These are phyloP conservation scores for Caenorhabditis parvicauda DNA, from an alignment of 2,888 invertebrate genomes.

Conservation along the genomic window DNA sequence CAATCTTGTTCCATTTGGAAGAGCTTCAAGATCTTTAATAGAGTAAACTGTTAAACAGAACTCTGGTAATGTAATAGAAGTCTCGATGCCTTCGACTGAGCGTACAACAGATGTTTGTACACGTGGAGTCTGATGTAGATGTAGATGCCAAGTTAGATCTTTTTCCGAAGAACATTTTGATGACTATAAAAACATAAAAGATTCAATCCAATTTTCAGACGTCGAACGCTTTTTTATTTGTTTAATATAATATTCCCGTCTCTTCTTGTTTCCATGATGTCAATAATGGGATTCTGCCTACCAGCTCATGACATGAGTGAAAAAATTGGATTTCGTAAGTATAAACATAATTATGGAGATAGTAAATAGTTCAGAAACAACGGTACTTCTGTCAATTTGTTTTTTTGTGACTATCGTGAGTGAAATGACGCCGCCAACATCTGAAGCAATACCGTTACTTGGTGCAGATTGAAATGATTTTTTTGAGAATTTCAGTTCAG, in stretches of 20 bases:
- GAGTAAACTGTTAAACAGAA: too few relatives aligned
- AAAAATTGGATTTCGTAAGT: slow-evolving; percentile 53
- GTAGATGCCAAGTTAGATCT: too few relatives aligned
- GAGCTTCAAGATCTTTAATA: too few relatives aligned
- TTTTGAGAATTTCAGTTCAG: slow-evolving; percentile 14
- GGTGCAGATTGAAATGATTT: slow-evolving; percentile 27
- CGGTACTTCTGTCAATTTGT: slow-evolving; percentile 79
- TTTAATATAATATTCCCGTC: slow-evolving; percentile 51
- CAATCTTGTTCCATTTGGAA: too few relatives aligned
- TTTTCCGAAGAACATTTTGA: too few relatives aligned
- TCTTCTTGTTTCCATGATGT: slow-evolving; percentile 57
- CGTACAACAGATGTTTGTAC: slow-evolving; percentile 1
- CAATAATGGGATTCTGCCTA: slow-evolving; percentile 55
- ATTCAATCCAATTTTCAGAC: slow-evolving; percentile 13
- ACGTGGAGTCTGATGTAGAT: too few relatives aligned
- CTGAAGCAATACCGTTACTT: slow-evolving; percentile 67
- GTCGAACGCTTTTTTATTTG: slow-evolving; percentile 48
- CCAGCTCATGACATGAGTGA: slow-evolving; percentile 57
- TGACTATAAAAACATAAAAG: too few relatives aligned
- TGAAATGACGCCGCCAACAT: slow-evolving; percentile 95
- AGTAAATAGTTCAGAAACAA: slow-evolving; percentile 41
- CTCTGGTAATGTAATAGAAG: too few relatives aligned
- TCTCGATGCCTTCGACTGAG: too few relatives aligned
- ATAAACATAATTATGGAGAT: neutral
- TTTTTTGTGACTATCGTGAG: slow-evolving; percentile 95